Evolutionary conservation across 2,888 invertebrate genomes (phyloP).

Genomic region (Drosophila mercatorum): DNA sequence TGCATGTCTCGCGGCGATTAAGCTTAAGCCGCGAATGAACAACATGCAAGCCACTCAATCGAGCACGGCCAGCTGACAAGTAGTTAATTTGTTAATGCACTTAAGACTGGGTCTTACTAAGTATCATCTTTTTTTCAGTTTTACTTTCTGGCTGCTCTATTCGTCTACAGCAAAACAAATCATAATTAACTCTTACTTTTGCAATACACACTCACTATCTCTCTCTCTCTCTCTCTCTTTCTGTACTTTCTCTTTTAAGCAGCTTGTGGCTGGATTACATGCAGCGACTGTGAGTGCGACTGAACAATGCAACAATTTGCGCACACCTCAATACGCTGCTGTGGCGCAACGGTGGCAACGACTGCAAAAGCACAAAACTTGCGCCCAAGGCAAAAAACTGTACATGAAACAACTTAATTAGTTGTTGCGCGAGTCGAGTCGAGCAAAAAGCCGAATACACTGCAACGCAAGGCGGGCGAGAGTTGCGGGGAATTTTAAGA

Average conservation of each 20-base stretch:
- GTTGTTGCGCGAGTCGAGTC: conserved; percentile 57
- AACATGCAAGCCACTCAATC: background rate
- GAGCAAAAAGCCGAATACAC: conserved; percentile 44
- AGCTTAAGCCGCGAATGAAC: background rate
- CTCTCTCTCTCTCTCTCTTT: background rate
- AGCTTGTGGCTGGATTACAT: conserved; percentile 35
- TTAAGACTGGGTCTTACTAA: conserved; percentile 10
- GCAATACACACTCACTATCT: conserved; percentile 10
- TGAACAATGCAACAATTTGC: conserved; percentile 72
- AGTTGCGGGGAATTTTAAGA: conserved; percentile 56
- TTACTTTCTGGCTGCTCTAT: background rate
- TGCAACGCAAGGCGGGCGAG: conserved; percentile 7
- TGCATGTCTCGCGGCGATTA: background rate
- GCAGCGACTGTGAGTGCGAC: conserved; percentile 33
- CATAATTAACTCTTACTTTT: conserved; percentile 56
- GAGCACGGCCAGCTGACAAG: conserved; percentile 4
- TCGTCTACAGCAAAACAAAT: conserved; percentile 21
- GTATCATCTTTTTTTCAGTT: background rate
- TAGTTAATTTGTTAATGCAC: conserved; percentile 31
- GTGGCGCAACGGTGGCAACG: conserved; percentile 29
- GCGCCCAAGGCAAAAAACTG: conserved; percentile 71
- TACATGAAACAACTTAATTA: conserved; percentile 80
- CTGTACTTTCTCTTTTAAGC: conserved; percentile 19
- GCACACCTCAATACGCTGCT: conserved; percentile 63
- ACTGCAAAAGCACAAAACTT: conserved; percentile 66